phyloP scores from a whole-genome alignment of 1,140 invertebrate species.

The Drosophila parvula region DNA sequence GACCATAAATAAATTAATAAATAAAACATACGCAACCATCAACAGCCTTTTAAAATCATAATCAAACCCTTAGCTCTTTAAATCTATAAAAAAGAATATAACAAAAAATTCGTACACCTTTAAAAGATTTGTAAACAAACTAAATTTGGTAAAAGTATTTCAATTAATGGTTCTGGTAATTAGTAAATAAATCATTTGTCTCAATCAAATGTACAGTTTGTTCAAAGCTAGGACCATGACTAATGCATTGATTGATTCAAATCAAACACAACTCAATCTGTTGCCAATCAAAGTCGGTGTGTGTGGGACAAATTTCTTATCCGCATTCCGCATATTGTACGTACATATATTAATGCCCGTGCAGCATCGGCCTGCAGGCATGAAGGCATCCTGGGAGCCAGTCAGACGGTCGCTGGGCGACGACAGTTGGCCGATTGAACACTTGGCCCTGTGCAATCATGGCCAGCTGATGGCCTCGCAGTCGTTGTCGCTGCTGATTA shows the following conservation, averaged over 20 bases:
- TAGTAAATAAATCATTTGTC: not conserved
- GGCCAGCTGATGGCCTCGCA: constrained; percentile 59
- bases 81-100: not conserved
- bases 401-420: constrained; percentile 9
- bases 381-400: constrained; percentile 1
- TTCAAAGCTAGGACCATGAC: not conserved
- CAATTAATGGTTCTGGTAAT: not conserved
- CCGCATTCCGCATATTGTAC: constrained; percentile 4
- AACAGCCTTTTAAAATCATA: not conserved
- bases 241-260: constrained; percentile 32
- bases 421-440: constrained; percentile 49
- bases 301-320: constrained; percentile 10
- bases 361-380: constrained; percentile 15
- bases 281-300: constrained; percentile 15
- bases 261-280: constrained; percentile 43
- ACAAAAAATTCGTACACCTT: not conserved
- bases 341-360: constrained; percentile 36
- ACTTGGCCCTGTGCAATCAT: constrained; percentile 52
- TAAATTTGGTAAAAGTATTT: not conserved
- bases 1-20: not conserved
- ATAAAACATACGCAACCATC: not conserved
- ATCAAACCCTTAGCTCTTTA: not conserved
- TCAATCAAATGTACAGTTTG: constrained; percentile 15
- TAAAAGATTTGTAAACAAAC: not conserved
- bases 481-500: constrained; percentile 66